A percentile compares a stretch with the other conserved stretches of the same genome.
Evolutionary conservation across 2,888 invertebrate genomes (phyloP).

Genomic region (Steinernema hermaphroditum): DNA sequence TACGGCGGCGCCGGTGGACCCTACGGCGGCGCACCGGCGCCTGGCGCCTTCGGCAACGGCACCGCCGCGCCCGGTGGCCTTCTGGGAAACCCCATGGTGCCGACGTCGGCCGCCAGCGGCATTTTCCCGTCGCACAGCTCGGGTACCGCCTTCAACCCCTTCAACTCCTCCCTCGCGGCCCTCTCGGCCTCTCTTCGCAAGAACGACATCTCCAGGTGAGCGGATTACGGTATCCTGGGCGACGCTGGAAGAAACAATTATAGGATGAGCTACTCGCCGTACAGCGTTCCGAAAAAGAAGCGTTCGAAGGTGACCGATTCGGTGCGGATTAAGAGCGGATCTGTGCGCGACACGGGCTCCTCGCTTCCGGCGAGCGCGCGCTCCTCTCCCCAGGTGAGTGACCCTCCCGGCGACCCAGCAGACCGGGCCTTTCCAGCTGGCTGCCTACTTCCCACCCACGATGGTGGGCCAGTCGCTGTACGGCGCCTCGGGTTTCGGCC

Average conservation of each 20-base stretch:
- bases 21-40: slow-evolving; percentile 8
- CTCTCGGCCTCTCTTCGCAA: neutral
- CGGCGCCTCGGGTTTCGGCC: slow-evolving; percentile 46
- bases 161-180: neutral
- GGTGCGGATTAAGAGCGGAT: slow-evolving; percentile 48
- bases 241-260: slow-evolving; percentile 30
- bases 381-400: slow-evolving; percentile 44
- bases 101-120: slow-evolving; percentile 80
- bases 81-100: slow-evolving; percentile 70
- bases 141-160: slow-evolving; percentile 25
- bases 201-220: slow-evolving; percentile 38
- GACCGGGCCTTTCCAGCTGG: slow-evolving; percentile 37
- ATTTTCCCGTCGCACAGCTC: slow-evolving; percentile 31
- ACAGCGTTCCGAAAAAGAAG: slow-evolving; percentile 44
- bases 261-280: slow-evolving; percentile 36
- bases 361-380: slow-evolving; percentile 41
- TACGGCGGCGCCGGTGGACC: slow-evolving; percentile 18
- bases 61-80: neutral
- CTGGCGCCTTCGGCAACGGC: slow-evolving; percentile 4
- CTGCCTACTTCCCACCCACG: slow-evolving; percentile 52
- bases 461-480: slow-evolving; percentile 63
- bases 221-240: slow-evolving; percentile 16
- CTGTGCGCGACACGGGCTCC: slow-evolving; percentile 41
- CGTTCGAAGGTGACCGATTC: slow-evolving; percentile 57
- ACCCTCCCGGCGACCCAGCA: too few relatives aligned